Conservation (phyloP, 1,140 invertebrate species). For the Uloborus diversus region DNA sequence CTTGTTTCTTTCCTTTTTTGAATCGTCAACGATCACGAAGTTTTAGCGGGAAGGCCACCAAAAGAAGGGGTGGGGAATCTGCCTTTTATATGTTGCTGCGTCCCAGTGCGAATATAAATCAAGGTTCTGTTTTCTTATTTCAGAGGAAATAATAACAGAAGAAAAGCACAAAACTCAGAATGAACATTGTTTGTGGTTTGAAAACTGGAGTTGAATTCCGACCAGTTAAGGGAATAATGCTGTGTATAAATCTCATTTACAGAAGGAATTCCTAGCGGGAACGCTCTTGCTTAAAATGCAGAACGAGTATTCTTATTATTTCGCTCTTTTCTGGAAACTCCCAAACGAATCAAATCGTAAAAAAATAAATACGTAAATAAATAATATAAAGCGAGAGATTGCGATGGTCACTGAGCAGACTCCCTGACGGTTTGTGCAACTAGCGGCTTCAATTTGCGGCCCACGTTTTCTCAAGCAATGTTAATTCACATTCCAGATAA, state of each 20-base stretch:
- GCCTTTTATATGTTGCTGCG: neutral
- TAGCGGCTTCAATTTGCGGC: slow-evolving; percentile 22
- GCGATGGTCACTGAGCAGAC: neutral
- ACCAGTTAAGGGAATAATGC: neutral
- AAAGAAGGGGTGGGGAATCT: too few relatives aligned
- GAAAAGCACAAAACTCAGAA: neutral
- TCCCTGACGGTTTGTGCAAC: neutral
- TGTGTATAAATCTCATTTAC: slow-evolving; percentile 35
- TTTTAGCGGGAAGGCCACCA: too few relatives aligned
- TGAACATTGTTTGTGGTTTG: slow-evolving; percentile 6
- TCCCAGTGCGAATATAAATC: neutral
- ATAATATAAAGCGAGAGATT: neutral
- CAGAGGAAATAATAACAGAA: neutral
- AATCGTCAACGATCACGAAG: too few relatives aligned
- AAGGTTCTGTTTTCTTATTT: neutral
- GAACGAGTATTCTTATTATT: slow-evolving; percentile 15
- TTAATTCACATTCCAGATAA: slow-evolving; percentile 42
- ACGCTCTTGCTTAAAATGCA: slow-evolving; percentile 42
- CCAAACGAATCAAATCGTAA: neutral
- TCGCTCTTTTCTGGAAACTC: neutral
- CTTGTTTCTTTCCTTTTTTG: too few relatives aligned
- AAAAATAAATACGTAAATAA: neutral
- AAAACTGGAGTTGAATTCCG: neutral
- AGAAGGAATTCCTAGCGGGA: neutral
- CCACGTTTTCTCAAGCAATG: slow-evolving; percentile 9